Evolutionary conservation across 2,113 vertebrate genomes (phyloP).

Genomic region (Hystrix cristata): DNA sequence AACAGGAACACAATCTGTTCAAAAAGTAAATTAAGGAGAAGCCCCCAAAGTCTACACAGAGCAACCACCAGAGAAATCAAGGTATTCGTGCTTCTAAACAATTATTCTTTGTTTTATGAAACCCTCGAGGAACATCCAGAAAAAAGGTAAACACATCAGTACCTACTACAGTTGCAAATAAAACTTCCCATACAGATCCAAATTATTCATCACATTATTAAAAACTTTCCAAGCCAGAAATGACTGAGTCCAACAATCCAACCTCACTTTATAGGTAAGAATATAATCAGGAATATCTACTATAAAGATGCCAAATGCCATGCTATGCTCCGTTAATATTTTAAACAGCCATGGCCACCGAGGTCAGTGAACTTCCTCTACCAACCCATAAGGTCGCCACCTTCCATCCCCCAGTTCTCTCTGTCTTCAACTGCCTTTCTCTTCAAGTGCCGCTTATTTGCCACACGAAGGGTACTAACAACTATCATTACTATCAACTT

Average conservation of each 20-base stretch:
- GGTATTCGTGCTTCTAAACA: background rate
- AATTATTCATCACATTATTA: constrained; percentile 43
- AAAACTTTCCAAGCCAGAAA: constrained; percentile 3
- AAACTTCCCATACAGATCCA: background rate
- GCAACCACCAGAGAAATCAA: background rate
- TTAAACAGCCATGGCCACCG: background rate
- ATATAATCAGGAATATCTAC: constrained; percentile 5
- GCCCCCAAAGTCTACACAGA: background rate
- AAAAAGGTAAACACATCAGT: background rate
- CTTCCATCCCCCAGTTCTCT: background rate
- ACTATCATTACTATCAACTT: background rate
- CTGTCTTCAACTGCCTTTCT: background rate
- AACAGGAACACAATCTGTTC: background rate
- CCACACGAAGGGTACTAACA: constrained; percentile 10
- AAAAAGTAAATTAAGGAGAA: constrained; percentile 9
- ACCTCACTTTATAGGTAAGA: background rate
- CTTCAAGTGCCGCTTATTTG: background rate
- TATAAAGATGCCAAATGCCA: background rate
- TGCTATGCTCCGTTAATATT: background rate
- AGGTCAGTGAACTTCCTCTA: too few species aligned
- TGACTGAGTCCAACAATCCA: background rate
- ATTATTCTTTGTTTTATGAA: constrained; percentile 47
- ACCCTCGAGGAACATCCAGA: background rate
- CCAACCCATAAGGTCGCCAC: background rate
- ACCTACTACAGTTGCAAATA: background rate